Evolutionary conservation across 2,113 vertebrate species (phyloP), one percentile per base, ranked within the genome.

Genomic region (Pluvialis apricaria): DNA sequence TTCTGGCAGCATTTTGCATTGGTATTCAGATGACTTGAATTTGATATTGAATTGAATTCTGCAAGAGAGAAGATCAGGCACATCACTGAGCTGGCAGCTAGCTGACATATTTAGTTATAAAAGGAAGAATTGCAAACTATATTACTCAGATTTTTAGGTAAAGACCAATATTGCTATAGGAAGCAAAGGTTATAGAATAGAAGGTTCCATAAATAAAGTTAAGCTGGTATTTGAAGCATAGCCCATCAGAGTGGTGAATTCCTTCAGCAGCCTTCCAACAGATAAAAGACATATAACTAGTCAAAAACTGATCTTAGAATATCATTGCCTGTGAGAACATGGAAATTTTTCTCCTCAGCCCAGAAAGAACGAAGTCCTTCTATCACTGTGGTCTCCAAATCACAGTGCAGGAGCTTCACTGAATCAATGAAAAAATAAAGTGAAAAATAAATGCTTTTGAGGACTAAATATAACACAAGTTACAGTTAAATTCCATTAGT

Each of bases 21-120:
- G 78, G 61, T 84, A 65, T 69, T 82, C 79, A 89, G 85, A 84
- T 38, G 83, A 95, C 83, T 90, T 85, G 86, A 65, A 92, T 96
- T 80, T 93, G 76, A 91, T 96, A 97, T 1, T 90, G 95, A 97
- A 97, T 83, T 91, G 86, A 96, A 92, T 82, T 97, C 94, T 86
- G 91, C 72, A 73, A 94, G 92, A 94, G 52, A 95, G n/a, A 10
- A 95, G 83, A 95, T 92, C 57, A 97, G 93, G 72, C 81, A 90
- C 47, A 97, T 94, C 85, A 92, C 31, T 95, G 77, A 60, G 49
- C 40, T 97, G 96, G 97, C 92, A 96, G 91, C 91, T 90, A 68
- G 81, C 72, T 96, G 89, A 91, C 86, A 90, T 15, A 79, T 69
- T 65, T 44, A 89, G 73, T 85, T 96, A 79, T 51, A 92, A 82